Conservation (phyloP, 2,113 vertebrate species). For the Caranx ignobilis region DNA sequence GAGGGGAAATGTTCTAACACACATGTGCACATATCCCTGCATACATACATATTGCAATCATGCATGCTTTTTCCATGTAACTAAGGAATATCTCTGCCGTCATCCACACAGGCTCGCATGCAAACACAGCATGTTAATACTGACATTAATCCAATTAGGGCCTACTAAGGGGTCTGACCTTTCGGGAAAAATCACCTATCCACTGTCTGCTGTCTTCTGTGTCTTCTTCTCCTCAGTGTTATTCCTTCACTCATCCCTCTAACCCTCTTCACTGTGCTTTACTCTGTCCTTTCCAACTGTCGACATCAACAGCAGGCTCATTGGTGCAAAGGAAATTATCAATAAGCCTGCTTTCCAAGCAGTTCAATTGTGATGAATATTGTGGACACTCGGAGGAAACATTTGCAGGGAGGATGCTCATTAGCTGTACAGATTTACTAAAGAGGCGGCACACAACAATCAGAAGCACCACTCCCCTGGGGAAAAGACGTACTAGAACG, state of each 20-base stretch:
- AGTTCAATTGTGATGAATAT: conserved; percentile 54
- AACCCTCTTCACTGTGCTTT: conserved; percentile 25
- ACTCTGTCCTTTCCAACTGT: not conserved
- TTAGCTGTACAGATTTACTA: conserved; percentile 55
- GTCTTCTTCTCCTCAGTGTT: conserved; percentile 26
- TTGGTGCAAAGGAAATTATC: conserved; percentile 20
- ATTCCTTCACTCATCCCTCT: conserved; percentile 52
- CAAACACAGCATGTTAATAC: conserved; percentile 54
- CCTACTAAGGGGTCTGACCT: conserved; percentile 69
- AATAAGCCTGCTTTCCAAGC: not conserved
- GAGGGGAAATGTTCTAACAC: conserved; percentile 57
- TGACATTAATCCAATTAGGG: conserved; percentile 79
- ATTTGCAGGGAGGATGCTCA: conserved; percentile 62
- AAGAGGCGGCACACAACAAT: conserved; percentile 55
- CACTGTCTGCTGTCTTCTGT: conserved; percentile 29
- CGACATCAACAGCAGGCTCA: conserved; percentile 1
- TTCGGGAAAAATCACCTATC: conserved; percentile 55
- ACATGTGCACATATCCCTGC: conserved; percentile 45
- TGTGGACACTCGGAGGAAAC: conserved; percentile 53
- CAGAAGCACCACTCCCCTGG: conserved; percentile 44
- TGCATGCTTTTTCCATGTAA: conserved; percentile 32
- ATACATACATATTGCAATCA: conserved; percentile 41
- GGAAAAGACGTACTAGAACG: conserved; percentile 38
- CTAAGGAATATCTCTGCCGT: not conserved
- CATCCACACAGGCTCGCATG: conserved; percentile 10